Conservation (phyloP, 2,888 invertebrate species). For the Drosophila affinis region DNA sequence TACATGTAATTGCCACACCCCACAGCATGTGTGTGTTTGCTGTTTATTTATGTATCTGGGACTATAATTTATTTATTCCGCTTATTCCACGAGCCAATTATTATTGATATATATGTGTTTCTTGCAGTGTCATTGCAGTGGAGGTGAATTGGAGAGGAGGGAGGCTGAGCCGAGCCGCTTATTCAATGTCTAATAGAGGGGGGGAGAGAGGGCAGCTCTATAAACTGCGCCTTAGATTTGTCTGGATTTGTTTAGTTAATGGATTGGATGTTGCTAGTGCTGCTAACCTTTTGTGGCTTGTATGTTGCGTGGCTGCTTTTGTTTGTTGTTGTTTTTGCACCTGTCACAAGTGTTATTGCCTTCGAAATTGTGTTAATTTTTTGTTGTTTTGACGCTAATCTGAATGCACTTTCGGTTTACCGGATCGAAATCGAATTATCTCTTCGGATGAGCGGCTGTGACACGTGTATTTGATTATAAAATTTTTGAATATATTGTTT, state of each 20-base stretch:
- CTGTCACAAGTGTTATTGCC: conserved; percentile 18
- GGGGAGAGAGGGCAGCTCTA: conserved; percentile 20
- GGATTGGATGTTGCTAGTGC: conserved; percentile 27
- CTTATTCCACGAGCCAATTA: not conserved
- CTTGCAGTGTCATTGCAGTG: conserved; percentile 37
- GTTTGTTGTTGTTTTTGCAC: not conserved
- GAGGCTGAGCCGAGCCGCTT: conserved; percentile 22
- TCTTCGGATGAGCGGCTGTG: conserved; percentile 8
- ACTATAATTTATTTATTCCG: conserved; percentile 28
- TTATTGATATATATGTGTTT: conserved; percentile 2
- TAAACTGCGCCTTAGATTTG: conserved; percentile 66
- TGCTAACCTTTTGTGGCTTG: conserved; percentile 52
- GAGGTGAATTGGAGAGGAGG: conserved; percentile 4
- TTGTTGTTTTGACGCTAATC: not conserved
- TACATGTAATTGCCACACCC: conserved; percentile 16
- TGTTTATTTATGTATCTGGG: conserved; percentile 28
- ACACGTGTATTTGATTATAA: conserved; percentile 44
- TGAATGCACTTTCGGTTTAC: conserved; percentile 7
- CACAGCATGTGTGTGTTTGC: not conserved
- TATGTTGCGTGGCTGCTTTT: conserved; percentile 19
- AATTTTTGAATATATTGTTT: conserved; percentile 30
- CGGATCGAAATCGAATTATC: conserved; percentile 14
- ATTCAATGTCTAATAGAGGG: not conserved
- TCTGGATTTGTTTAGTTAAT: conserved; percentile 47
- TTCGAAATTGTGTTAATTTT: conserved; percentile 13